Evolutionary conservation across 2,113 vertebrate genomes (phyloP).

Genomic region (Mus spicilegus): DNA sequence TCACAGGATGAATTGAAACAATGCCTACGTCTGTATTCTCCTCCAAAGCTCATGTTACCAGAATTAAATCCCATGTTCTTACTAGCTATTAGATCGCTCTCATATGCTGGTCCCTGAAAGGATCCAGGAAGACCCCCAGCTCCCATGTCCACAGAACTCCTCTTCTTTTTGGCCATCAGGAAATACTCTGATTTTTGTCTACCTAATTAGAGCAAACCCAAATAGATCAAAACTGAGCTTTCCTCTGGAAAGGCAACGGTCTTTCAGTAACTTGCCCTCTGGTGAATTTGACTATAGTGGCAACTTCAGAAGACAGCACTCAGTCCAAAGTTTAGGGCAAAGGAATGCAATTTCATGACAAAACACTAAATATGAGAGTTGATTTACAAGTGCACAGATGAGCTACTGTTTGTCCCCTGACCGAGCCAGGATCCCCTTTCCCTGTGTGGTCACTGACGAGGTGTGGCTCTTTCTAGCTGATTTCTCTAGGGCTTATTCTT

Average conservation of each 20-base stretch:
- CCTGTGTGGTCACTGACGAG: background rate
- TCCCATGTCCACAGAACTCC: background rate
- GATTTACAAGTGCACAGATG: background rate
- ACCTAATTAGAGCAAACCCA: background rate
- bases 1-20: background rate
- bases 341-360: background rate
- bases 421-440: background rate
- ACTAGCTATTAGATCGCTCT: background rate
- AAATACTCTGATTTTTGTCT: background rate
- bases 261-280: background rate
- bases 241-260: background rate
- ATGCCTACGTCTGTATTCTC: background rate
- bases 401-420: background rate
- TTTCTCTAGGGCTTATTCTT: constrained; percentile 28
- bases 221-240: background rate
- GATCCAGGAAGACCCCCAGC: background rate
- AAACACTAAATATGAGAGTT: background rate
- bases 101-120: background rate
- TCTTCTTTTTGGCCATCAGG: background rate
- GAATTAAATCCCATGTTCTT: background rate
- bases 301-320: background rate
- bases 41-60: background rate
- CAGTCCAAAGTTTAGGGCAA: background rate
- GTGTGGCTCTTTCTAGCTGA: background rate
- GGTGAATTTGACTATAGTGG: background rate